Conservation (phyloP, 2,888 invertebrate genomes). For the Leptarthrus brevirostris region DNA sequence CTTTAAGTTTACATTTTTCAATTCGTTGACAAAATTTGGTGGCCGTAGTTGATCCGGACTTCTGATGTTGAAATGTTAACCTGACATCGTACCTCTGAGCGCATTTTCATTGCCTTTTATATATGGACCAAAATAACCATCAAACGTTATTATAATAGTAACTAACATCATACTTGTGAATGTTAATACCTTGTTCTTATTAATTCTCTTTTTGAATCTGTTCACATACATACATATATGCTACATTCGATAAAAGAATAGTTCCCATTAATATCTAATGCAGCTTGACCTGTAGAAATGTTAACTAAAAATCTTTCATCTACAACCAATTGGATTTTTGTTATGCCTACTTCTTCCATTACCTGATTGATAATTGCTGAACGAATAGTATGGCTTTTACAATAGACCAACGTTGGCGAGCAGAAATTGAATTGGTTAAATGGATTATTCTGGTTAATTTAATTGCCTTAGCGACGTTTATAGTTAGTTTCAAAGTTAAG, state of each 20-base stretch:
- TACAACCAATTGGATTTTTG: slow-evolving; percentile 9
- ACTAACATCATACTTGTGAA: no score
- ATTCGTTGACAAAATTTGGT: no score
- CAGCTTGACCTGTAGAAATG: slow-evolving; percentile 45
- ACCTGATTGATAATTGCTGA: slow-evolving; percentile 1
- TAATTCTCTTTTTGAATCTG: slow-evolving; percentile 49
- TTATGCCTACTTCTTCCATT: slow-evolving; percentile 56
- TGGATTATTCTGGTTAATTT: slow-evolving; percentile 54
- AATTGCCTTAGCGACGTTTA: no score
- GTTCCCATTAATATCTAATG: slow-evolving; percentile 28
- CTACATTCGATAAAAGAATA: not conserved
- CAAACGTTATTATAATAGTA: no score
- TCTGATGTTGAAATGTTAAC: no score
- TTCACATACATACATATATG: not conserved
- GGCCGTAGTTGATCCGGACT: no score
- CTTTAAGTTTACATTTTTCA: no score
- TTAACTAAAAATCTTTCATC: slow-evolving; percentile 47
- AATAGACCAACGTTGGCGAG: slow-evolving; percentile 54
- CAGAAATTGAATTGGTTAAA: slow-evolving; percentile 55
- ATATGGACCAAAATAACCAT: no score
- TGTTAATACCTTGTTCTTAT: no score
- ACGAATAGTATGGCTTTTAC: not conserved
- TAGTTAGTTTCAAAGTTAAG: no score
- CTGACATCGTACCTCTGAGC: no score
- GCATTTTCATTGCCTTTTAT: no score